Base-by-base conservation (phyloP, 2,797 vertebrate species). In the Galagoides demidoff region DNA sequence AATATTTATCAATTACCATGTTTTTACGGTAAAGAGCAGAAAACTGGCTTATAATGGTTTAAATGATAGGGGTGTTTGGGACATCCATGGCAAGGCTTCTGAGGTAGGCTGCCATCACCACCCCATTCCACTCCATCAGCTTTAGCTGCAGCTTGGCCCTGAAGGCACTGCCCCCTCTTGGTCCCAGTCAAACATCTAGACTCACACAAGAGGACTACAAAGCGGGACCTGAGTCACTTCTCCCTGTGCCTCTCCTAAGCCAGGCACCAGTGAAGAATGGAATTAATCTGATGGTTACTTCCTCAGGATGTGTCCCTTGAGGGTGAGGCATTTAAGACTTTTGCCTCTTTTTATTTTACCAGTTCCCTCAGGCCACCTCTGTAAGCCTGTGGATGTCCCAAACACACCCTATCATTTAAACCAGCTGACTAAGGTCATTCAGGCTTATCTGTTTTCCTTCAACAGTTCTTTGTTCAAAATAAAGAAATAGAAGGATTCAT, bases 391-490 rank as follows among this genome's bases (percentile, higher is more conserved):
- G 68, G 49, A 52, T 52, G 49, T 52, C 14, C 49, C 49, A 52
- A 52, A 52, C 49, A 52, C 4, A n/a, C 14, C 49, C 49, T 52
- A 17, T 52, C 49, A 52, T 52, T 52, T 52, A 82, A 89, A 68
- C 57, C 66, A 37, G 73, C 68, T 82, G 66, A n/a, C 59, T 7
- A 25, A 61, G 57, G 49, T 68, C 22, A 85, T 81, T 88, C 55
- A 78, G 55, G 70, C 31, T 17, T 22, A 5, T 13, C 5, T 37
- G 11, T 73, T 82, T 93, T 78, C 39, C 19, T n/a, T 81, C 22
- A 77, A n/a, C 14, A 68, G 63, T 59, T 88, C n/a, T 71, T 88
- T 73, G n/a, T 78, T 89, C 20, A 94, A 64, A 94, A 87, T 74
- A 90, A 89, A 92, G 31, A 81, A 66, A 66, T 6, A 20, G 55